Percentiles rank a stretch among this genome's conserved stretches.
These are phyloP conservation scores for Monochamus alternatus DNA, from an alignment of 2,888 invertebrate species.

Conservation along the genomic window DNA sequence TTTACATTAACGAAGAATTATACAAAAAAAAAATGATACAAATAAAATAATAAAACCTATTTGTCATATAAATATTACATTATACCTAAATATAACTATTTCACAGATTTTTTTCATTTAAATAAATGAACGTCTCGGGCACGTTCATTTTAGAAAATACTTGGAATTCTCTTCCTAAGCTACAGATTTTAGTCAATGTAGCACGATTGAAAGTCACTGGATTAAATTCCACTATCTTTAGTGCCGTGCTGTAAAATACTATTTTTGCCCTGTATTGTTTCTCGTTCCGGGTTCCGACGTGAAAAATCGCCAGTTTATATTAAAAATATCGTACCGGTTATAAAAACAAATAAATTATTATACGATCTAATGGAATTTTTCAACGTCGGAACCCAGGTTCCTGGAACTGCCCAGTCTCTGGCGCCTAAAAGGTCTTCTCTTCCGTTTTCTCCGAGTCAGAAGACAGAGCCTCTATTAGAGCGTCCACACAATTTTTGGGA, in stretches of 20 bases:
- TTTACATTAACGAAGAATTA: slow-evolving; percentile 51
- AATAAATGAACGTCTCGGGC: slow-evolving; percentile 41
- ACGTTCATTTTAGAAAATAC: slow-evolving; percentile 53
- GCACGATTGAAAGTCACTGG: slow-evolving; percentile 42
- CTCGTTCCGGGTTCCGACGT: slow-evolving; percentile 43
- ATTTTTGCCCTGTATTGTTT: slow-evolving; percentile 63
- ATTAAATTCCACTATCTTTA: slow-evolving; percentile 50
- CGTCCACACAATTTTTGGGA: slow-evolving; percentile 90
- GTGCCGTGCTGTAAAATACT: slow-evolving; percentile 61
- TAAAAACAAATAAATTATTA: slow-evolving; percentile 19
- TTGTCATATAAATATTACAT: slow-evolving; percentile 52
- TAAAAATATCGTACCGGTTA: slow-evolving; percentile 2
- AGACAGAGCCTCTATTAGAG: slow-evolving; percentile 83
- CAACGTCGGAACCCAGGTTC: slow-evolving; percentile 7
- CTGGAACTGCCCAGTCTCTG: slow-evolving; percentile 53
- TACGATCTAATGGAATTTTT: background rate
- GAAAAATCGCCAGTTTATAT: background rate
- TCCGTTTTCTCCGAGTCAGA: slow-evolving; percentile 87
- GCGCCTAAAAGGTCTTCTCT: slow-evolving; percentile 75
- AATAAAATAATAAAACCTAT: slow-evolving; percentile 48
- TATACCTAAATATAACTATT: slow-evolving; percentile 60
- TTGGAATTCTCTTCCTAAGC: slow-evolving; percentile 48
- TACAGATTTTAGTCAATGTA: slow-evolving; percentile 45
- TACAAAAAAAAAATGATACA: slow-evolving; percentile 43
- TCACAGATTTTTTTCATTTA: slow-evolving; percentile 59